phyloP scores from a whole-genome alignment of 2,888 invertebrate species.

The Diplolepis rosae region DNA sequence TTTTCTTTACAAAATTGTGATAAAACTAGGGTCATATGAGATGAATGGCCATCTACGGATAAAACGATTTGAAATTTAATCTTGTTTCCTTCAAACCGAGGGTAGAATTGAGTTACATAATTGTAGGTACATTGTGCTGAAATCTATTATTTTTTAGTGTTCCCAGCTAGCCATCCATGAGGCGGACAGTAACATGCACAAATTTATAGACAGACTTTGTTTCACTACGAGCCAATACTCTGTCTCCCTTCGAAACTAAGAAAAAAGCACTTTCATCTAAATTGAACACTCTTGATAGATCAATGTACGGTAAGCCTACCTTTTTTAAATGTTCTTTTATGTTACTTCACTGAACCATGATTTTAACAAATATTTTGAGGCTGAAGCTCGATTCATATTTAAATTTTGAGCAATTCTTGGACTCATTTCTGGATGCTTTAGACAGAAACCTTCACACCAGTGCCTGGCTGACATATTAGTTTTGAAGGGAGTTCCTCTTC shows the following conservation, averaged over 20 bases:
- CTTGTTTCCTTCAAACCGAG: constrained; percentile 47
- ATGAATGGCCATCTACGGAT: constrained; percentile 55
- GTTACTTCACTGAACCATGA: constrained; percentile 11
- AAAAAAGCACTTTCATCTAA: constrained; percentile 67
- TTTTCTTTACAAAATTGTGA: constrained; percentile 24
- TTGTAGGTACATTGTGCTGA: constrained; percentile 49
- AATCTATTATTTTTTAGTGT: constrained; percentile 55
- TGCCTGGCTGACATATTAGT: constrained; percentile 60
- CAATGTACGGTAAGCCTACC: constrained; percentile 48
- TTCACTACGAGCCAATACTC: constrained; percentile 62
- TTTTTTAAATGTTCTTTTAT: constrained; percentile 47
- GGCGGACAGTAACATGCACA: constrained; percentile 30
- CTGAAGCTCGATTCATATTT: constrained; percentile 18
- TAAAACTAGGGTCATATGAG: constrained; percentile 43
- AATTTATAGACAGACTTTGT: constrained; percentile 50
- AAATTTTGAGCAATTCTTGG: constrained; percentile 43
- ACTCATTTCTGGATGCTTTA: constrained; percentile 58
- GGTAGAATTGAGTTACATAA: constrained; percentile 47
- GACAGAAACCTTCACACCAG: constrained; percentile 62
- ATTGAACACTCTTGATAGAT: constrained; percentile 61
- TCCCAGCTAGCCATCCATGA: constrained; percentile 47
- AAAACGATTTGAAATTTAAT: constrained; percentile 48
- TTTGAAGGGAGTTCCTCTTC: constrained; percentile 51
- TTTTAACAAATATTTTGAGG: constrained; percentile 27
- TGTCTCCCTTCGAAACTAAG: constrained; percentile 61